Conservation (phyloP, 1,140 invertebrate species). For the Drosophila burlai region DNA sequence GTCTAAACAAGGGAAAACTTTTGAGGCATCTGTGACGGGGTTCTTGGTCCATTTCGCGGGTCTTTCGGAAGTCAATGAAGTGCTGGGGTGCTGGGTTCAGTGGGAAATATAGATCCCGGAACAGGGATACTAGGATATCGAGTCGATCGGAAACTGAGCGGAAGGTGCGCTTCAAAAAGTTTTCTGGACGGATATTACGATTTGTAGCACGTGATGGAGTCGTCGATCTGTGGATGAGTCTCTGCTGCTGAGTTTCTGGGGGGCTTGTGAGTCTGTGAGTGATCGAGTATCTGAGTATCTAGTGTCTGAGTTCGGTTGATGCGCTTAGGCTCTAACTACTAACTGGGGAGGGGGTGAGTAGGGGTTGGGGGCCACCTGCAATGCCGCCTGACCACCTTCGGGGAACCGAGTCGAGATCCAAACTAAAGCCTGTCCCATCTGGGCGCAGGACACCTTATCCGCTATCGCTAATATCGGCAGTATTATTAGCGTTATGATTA, state of each 20-base stretch:
- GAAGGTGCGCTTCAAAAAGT: slow-evolving; percentile 76
- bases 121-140: not conserved
- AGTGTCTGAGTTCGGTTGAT: slow-evolving; percentile 1
- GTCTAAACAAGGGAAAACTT: slow-evolving; percentile 24
- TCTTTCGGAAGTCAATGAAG: slow-evolving; percentile 1
- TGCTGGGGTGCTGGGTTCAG: not conserved
- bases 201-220: slow-evolving; percentile 73
- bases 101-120: not conserved
- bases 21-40: slow-evolving; percentile 44
- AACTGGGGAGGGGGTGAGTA: not conserved
- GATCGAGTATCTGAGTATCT: not conserved
- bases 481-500: slow-evolving; percentile 38
- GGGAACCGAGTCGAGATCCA: slow-evolving; percentile 30
- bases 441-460: slow-evolving; percentile 4
- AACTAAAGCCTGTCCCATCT: slow-evolving; percentile 11
- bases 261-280: not conserved
- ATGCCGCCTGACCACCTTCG: slow-evolving; percentile 18
- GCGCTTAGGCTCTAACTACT: slow-evolving; percentile 10
- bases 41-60: slow-evolving; percentile 64
- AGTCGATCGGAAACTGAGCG: slow-evolving; percentile 13
- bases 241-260: not conserved
- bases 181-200: slow-evolving; percentile 83
- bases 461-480: slow-evolving; percentile 24
- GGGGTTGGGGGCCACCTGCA: slow-evolving; percentile 19
- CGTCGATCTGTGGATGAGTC: slow-evolving; percentile 14